phyloP scores from a whole-genome alignment of 35 echinoderm and acorn worm species.

The Patiria miniata region DNA sequence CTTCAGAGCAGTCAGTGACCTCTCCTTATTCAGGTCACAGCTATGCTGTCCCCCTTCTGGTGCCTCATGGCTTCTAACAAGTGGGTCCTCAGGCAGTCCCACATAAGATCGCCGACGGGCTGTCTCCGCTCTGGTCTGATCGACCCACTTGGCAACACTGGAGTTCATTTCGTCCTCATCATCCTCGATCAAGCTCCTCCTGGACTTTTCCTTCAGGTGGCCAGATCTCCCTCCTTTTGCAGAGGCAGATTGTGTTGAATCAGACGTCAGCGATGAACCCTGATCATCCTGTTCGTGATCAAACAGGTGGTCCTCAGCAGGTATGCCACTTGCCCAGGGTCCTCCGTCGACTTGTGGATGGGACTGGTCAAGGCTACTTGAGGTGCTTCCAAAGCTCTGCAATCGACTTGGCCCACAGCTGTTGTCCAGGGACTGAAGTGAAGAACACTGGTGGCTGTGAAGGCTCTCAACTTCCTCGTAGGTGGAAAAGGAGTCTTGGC shows the following conservation, averaged over 20 bases:
- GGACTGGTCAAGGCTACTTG: constrained; percentile 51
- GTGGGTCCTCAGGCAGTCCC: not conserved
- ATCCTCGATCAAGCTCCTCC: not conserved
- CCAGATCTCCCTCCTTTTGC: not conserved
- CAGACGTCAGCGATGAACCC: not conserved
- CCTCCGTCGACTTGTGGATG: constrained; percentile 1
- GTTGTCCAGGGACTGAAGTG: constrained; percentile 51
- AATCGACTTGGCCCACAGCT: constrained; percentile 74
- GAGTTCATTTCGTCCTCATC: constrained; percentile 40
- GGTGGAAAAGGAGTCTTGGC: constrained; percentile 59
- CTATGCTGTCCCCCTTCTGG: not conserved
- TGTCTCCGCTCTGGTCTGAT: constrained; percentile 40
- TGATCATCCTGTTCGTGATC: not conserved
- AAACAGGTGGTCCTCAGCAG: not conserved
- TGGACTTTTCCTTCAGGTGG: not conserved
- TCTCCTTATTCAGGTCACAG: not conserved
- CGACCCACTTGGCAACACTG: constrained; percentile 64
- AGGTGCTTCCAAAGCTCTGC: constrained; percentile 63
- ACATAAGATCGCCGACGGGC: constrained; percentile 14
- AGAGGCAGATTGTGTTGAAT: constrained; percentile 12
- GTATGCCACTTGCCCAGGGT: not conserved
- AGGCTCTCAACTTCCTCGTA: constrained; percentile 71
- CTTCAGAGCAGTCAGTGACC: not conserved
- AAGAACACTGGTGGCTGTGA: constrained; percentile 71
- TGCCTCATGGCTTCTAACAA: constrained; percentile 35